Base-by-base conservation (phyloP, 2,797 vertebrate genomes). In the Kryptopterus vitreolus region DNA sequence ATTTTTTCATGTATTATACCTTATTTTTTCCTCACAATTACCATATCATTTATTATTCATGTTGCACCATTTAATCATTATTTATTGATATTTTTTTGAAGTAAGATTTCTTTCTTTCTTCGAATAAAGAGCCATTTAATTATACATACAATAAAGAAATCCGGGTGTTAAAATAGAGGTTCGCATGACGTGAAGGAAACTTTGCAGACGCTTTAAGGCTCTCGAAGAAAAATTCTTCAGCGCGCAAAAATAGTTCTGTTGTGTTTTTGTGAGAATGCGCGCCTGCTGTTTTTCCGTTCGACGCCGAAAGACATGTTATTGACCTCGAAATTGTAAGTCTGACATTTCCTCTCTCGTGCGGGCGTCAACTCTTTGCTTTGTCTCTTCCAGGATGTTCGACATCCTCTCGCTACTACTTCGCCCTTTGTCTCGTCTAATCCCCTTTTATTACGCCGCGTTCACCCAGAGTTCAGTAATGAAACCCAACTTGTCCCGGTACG, bases 401-500 rank as follows among this genome's bases (percentile, higher is more conserved):
- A 84, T 86, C 89, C 86, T 89, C 89, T 87, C 82, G 29, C 3
- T 65, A 48, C 61, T 52, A 66, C 72, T 69, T 71, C 15, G 4
- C 1, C 52, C 55, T 82, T 74, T 57, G 33, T 15, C 70, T 58
- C n/a, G 31, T 59, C 18, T 81, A 78, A 90, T 88, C 91, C 89
- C 85, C 90, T 90, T 91, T 92, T 92, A 88, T 91, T 88, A 91
- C 85, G 71, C 76, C 13, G 61, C 57, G 76, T 69, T 80, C 83
- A 78, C 33, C 75, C 70, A 79, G 82, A 73, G 86, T 78, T 83
- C 81, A 84, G 84, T 85, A 91, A 77, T 81, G 82, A 82, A 90
- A 86, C 85, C 81, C 83, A 87, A 85, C 83, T 84, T 65, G 76
- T 81, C 73, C 76, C 2, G 38, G 79, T 11, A 85, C 84, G 82